Base-by-base conservation (phyloP, 2,113 vertebrate species). In the Odocoileus hemionus region DNA sequence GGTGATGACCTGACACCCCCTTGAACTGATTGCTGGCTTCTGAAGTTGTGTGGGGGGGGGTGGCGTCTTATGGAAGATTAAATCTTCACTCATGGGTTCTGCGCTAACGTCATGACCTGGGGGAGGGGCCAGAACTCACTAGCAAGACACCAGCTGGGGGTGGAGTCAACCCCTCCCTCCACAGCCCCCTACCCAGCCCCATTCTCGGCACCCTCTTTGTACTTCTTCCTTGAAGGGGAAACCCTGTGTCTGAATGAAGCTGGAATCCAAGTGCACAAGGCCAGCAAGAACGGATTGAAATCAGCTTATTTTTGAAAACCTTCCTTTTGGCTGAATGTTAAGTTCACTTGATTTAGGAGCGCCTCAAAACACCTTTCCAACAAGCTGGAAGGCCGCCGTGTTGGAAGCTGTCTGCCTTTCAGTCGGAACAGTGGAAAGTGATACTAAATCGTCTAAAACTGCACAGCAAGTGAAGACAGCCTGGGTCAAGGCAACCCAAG, bases 311-410 rank as follows among this genome's bases (percentile, higher is more conserved):
- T 96, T 85, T 9, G 1, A 57, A 93, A 95, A 10, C 9, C 26
- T 92, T 93, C 76, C 60, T 60, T 93, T 79, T 85, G 88, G 92
- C 61, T 76, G 25, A 60, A 47, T 39, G 33, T n/a, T 94, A 89
- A 86, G 60, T 36, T 70, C 52, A 43, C 54, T 90, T 94, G 95
- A 87, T 96, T 96, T 96, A 97, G 84, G 33, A 74, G 10, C 2
- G 39, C 43, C n/a, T 86, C 50, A 16, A 17, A 91, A 79, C 3
- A 7, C n/a, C 39, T 79, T 95, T 91, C 52, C 54, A 86, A 60
- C 11, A 28, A 64, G 52, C 47, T 92, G 92, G 87, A 55, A 8
- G n/a, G 4, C 39, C 0, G 23, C 43, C 16, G 3, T 36, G 3
- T 19, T 87, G 89, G 92, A 89, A 83, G 92, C 86, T n/a, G 33